These are phyloP conservation scores for Tinea pellionella DNA, from an alignment of 2,888 invertebrate genomes.

Conservation along the genomic window DNA sequence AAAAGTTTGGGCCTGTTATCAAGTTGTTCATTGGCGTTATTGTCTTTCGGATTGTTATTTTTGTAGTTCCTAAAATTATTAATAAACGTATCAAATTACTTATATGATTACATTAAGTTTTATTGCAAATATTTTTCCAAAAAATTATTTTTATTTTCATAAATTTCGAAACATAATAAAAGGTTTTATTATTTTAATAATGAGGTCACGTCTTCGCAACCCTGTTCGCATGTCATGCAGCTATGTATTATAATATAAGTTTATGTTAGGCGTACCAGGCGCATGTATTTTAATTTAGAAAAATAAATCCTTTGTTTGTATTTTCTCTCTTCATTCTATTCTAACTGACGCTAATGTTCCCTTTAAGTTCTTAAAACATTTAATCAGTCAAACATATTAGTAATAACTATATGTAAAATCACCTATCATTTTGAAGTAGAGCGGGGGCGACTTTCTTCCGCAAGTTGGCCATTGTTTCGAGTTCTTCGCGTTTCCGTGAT, in stretches of 20 bases:
- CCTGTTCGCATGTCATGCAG: background rate
- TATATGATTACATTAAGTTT: too few species aligned
- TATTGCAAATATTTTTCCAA: too few species aligned
- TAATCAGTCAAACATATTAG: too few species aligned
- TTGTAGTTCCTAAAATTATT: background rate
- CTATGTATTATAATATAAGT: background rate
- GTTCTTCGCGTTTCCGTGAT: conserved; percentile 77
- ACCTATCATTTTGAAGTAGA: conserved; percentile 35
- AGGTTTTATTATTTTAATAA: too few species aligned
- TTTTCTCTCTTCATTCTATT: too few species aligned
- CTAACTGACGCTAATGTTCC: too few species aligned
- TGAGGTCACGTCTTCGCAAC: too few species aligned
- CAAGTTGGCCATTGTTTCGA: conserved; percentile 76
- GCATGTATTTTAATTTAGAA: background rate
- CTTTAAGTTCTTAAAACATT: too few species aligned
- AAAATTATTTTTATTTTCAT: too few species aligned
- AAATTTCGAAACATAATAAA: too few species aligned
- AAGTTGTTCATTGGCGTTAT: conserved; percentile 51
- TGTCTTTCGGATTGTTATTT: conserved; percentile 34
- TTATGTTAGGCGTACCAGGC: background rate
- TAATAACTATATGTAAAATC: background rate
- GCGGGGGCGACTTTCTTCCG: conserved; percentile 74
- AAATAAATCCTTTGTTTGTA: background rate
- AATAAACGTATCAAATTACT: background rate
- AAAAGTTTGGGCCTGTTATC: conserved; percentile 75